Conservation (phyloP, 2,113 vertebrate species). For the Malurus elegans region DNA sequence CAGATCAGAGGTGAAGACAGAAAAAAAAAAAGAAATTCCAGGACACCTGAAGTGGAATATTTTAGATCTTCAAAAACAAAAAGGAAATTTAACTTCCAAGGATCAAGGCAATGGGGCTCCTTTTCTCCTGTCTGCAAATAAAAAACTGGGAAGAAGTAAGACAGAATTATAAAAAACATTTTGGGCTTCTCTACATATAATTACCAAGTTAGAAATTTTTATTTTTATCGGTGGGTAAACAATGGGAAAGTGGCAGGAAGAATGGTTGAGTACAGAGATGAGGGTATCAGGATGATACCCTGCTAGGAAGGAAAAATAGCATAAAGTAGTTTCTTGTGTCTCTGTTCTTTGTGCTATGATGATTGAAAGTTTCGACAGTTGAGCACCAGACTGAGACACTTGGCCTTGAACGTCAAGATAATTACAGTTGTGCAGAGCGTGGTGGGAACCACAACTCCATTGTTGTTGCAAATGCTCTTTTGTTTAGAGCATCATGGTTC, state of each 20-base stretch:
- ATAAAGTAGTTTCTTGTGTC: neutral
- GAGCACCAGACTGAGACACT: conserved; percentile 13
- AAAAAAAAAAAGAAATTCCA: neutral
- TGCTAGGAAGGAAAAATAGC: neutral
- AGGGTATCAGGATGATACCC: neutral
- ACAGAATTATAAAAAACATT: neutral
- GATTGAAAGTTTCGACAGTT: conserved; percentile 12
- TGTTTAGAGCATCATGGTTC: conserved; percentile 47
- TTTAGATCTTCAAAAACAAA: neutral
- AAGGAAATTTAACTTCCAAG: neutral
- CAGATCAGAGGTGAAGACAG: neutral
- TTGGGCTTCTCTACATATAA: neutral
- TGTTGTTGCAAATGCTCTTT: conserved; percentile 59
- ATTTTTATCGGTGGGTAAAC: neutral
- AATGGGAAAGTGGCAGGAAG: neutral
- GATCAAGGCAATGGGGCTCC: neutral
- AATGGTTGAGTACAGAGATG: neutral
- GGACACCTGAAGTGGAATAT: neutral
- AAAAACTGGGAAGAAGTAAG: neutral
- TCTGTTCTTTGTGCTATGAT: neutral
- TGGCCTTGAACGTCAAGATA: conserved; percentile 21
- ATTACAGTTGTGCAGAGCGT: conserved; percentile 14
- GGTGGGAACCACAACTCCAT: conserved; percentile 15
- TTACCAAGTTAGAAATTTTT: neutral
- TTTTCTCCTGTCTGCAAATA: neutral